phyloP scores from a whole-genome alignment of 2,888 invertebrate species.

The Diabrotica balteata region DNA sequence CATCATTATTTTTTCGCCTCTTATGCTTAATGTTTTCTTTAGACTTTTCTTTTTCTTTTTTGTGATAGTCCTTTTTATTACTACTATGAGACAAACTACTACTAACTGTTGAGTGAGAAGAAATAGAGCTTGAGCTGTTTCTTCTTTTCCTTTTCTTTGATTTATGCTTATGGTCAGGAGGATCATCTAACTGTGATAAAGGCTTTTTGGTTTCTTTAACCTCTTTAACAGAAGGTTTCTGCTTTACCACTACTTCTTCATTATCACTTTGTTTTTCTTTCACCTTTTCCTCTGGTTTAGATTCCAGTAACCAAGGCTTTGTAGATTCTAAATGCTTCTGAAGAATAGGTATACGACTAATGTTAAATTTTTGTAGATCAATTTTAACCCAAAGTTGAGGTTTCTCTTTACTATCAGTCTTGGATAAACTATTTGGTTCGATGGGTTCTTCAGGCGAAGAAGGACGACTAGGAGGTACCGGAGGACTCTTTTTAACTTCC shows the following conservation, averaged over 20 bases:
- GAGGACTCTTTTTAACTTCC: conserved; percentile 39
- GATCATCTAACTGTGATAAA: conserved; percentile 34
- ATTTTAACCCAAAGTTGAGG: conserved; percentile 44
- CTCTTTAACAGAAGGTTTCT: conserved; percentile 35
- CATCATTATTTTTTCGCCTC: conserved; percentile 53
- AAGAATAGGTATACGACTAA: conserved; percentile 49
- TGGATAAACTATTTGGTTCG: conserved; percentile 49
- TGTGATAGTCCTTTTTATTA: conserved; percentile 45
- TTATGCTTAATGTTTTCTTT: conserved; percentile 53
- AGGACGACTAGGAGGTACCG: conserved; percentile 24
- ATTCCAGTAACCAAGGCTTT: conserved; percentile 38
- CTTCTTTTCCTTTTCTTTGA: conserved; percentile 58
- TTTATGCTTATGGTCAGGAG: conserved; percentile 40
- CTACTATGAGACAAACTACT: conserved; percentile 51
- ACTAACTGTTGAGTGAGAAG: conserved; percentile 58
- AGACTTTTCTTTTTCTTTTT: conserved; percentile 31
- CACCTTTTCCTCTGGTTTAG: conserved; percentile 35
- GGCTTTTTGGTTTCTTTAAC: conserved; percentile 37
- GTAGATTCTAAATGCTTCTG: conserved; percentile 41
- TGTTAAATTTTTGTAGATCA: conserved; percentile 58
- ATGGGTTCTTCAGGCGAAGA: conserved; percentile 31
- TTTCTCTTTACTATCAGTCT: conserved; percentile 54
- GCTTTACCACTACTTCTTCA: conserved; percentile 19
- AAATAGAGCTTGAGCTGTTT: conserved; percentile 57
- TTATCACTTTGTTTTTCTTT: conserved; percentile 26